Evolutionary conservation across 2,113 vertebrate species (phyloP).

Genomic region (Cettia cetti): DNA sequence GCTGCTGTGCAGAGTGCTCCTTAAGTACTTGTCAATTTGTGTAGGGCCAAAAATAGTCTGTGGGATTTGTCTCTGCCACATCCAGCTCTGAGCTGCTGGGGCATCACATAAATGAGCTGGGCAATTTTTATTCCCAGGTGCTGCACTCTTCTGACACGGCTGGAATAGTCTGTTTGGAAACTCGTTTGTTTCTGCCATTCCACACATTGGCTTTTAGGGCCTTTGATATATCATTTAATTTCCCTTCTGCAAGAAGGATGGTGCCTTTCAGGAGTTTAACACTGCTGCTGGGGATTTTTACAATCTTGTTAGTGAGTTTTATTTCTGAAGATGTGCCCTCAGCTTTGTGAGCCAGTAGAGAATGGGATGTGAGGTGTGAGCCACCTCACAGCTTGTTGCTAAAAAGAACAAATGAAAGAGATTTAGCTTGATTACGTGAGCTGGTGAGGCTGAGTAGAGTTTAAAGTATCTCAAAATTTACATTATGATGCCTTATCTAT

Average conservation of each 20-base stretch:
- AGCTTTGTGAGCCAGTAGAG: not conserved
- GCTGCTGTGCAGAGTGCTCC: not conserved
- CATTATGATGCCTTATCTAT: not conserved
- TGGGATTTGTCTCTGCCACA: not conserved
- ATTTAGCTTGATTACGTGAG: not conserved
- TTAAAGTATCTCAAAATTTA: not conserved
- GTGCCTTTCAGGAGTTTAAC: not conserved
- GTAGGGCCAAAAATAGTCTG: not conserved
- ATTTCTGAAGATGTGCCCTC: slow-evolving; percentile 8
- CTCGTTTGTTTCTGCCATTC: not conserved
- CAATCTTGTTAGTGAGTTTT: slow-evolving; percentile 18
- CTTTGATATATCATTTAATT: slow-evolving; percentile 5
- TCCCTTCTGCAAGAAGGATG: not conserved
- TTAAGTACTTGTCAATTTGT: not conserved
- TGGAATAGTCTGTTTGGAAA: not conserved
- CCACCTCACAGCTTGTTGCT: not conserved
- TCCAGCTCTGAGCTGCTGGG: not conserved
- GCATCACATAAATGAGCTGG: not conserved
- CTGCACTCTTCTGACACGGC: not conserved
- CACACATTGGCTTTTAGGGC: not conserved
- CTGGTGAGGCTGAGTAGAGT: not conserved
- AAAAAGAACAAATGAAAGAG: not conserved
- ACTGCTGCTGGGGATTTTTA: slow-evolving; percentile 8
- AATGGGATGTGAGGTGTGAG: not conserved
- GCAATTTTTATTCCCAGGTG: not conserved